Evolutionary conservation across 2,113 vertebrate species (phyloP).

Genomic region (Ondatra zibethicus): DNA sequence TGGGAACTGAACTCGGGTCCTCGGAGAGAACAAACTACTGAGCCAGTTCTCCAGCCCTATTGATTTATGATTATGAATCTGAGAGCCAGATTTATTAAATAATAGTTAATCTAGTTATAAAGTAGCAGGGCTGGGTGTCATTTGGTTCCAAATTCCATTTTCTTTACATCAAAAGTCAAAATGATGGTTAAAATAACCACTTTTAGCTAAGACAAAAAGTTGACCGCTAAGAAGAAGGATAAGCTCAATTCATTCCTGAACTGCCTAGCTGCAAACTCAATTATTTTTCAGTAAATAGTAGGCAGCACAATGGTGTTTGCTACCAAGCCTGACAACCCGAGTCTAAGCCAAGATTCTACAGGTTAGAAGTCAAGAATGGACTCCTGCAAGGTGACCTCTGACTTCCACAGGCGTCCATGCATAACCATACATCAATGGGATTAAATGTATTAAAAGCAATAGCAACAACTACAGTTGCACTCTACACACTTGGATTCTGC

Average conservation of each 20-base stretch:
- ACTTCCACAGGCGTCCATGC: background rate
- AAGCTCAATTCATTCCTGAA: background rate
- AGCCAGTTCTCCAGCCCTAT: background rate
- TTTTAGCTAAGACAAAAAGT: background rate
- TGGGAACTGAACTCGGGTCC: background rate
- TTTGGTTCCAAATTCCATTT: background rate
- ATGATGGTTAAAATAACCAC: background rate
- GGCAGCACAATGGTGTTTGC: fast-evolving
- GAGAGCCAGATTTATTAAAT: background rate
- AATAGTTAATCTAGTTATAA: background rate
- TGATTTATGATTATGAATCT: background rate
- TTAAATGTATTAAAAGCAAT: background rate
- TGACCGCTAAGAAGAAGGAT: background rate
- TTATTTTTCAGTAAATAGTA: background rate
- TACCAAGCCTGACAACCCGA: background rate
- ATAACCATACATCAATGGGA: background rate
- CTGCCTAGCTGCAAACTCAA: background rate
- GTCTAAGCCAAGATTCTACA: background rate
- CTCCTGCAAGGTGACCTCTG: background rate
- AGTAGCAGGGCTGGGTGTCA: background rate
- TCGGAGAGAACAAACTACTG: background rate
- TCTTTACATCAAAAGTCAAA: background rate
- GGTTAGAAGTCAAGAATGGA: background rate
- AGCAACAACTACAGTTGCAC: background rate
- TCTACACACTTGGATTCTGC: background rate